These are phyloP conservation scores for Drosophila nikananu DNA, from an alignment of 1,140 invertebrate genomes.

Conservation along the genomic window DNA sequence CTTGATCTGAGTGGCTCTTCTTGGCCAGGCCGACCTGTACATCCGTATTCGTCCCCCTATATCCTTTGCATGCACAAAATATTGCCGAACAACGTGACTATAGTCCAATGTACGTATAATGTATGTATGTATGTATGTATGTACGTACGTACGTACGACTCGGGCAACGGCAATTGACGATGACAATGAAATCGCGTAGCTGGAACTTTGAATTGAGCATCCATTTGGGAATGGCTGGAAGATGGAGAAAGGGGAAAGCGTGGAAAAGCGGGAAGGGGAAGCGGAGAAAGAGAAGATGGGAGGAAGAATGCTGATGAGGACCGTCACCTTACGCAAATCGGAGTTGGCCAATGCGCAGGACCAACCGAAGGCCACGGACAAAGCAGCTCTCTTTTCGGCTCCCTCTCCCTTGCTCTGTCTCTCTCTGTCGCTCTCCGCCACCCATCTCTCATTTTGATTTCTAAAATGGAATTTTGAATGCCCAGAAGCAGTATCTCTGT, in stretches of 20 bases:
- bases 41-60: neutral
- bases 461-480: constrained; percentile 51
- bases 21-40: neutral
- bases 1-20: neutral
- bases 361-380: constrained; percentile 67
- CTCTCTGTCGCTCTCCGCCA: neutral
- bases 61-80: constrained; percentile 54
- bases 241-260: neutral
- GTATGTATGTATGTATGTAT: neutral
- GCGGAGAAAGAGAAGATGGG: neutral
- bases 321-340: constrained; percentile 78
- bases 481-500: constrained; percentile 28
- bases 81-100: constrained; percentile 77
- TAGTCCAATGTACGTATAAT: constrained; percentile 14
- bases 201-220: constrained; percentile 70
- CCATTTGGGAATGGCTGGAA: constrained; percentile 55
- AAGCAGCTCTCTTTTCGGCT: constrained; percentile 34
- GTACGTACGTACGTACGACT: constrained; percentile 30
- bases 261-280: neutral
- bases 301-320: constrained; percentile 31
- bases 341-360: constrained; percentile 74
- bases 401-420: neutral
- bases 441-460: constrained; percentile 30
- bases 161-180: constrained; percentile 65
- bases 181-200: constrained; percentile 77